Percentiles rank a stretch among this genome's conserved stretches.
These are phyloP conservation scores for Enteromius treurensis DNA, from an alignment of 2,797 vertebrate species.

Conservation along the genomic window DNA sequence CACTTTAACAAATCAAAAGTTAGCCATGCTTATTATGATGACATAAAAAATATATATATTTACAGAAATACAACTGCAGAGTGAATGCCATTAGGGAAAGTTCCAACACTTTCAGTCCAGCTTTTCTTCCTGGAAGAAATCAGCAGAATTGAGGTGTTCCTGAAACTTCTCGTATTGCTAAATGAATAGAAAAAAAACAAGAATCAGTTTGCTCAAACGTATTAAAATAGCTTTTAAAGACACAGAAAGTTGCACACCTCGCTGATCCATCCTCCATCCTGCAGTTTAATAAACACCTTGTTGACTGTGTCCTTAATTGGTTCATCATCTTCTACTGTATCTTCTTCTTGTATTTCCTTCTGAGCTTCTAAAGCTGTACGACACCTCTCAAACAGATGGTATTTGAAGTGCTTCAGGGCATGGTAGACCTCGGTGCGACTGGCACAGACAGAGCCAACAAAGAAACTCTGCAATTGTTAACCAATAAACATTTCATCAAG, in stretches of 20 bases:
- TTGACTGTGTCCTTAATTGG: constrained; percentile 80
- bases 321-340: constrained; percentile 64
- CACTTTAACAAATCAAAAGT: neutral
- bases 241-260: constrained; percentile 69
- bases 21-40: constrained; percentile 24
- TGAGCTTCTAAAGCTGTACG: constrained; percentile 63
- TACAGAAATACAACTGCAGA: constrained; percentile 1
- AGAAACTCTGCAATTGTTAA: constrained; percentile 73
- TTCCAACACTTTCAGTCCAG: constrained; percentile 69
- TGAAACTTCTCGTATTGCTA: constrained; percentile 79
- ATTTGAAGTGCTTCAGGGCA: constrained; percentile 85
- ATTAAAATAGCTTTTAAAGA: neutral
- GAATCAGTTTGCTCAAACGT: neutral
- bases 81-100: neutral
- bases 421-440: constrained; percentile 82
- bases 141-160: constrained; percentile 75
- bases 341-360: constrained; percentile 48
- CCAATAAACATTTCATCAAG: constrained; percentile 38
- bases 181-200: constrained; percentile 48
- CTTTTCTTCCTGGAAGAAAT: constrained; percentile 85
- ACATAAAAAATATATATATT: constrained; percentile 1
- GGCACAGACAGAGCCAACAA: constrained; percentile 79
- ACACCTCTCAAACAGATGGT: constrained; percentile 79
- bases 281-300: constrained; percentile 72
- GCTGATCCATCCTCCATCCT: constrained; percentile 77